Evolutionary conservation across 2,113 vertebrate species (phyloP).

Genomic region (Hydrolagus affinis): DNA sequence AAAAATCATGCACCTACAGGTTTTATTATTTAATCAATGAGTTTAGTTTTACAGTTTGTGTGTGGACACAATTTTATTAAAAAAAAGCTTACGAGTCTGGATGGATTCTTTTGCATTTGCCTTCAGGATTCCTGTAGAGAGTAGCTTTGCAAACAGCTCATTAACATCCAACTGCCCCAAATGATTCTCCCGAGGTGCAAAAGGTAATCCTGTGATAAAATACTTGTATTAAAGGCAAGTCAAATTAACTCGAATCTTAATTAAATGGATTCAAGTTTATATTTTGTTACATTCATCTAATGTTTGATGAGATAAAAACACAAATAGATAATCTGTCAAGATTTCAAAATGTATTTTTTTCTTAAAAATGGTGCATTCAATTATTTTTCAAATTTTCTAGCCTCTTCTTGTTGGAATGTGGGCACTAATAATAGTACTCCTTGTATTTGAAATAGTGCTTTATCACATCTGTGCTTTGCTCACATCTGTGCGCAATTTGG

Average conservation of each 20-base stretch:
- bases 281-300: not conserved
- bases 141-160: constrained; percentile 81
- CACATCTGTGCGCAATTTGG: too few species aligned
- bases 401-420: too few species aligned
- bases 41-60: not conserved
- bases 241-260: constrained; percentile 31
- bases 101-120: constrained; percentile 58
- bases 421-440: too few species aligned
- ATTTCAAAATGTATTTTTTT: not conserved
- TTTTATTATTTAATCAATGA: not conserved
- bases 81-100: constrained; percentile 49
- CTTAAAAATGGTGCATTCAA: too few species aligned
- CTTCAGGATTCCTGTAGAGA: constrained; percentile 85
- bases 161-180: constrained; percentile 93
- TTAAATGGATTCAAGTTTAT: not conserved
- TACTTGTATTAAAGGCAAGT: constrained; percentile 39
- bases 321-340: not conserved
- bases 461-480: too few species aligned
- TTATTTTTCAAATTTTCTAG: too few species aligned
- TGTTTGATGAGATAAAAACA: not conserved
- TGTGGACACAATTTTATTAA: not conserved
- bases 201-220: constrained; percentile 41
- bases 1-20: constrained; percentile 16
- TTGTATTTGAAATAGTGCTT: too few species aligned
- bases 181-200: constrained; percentile 79